These are phyloP conservation scores for Merops nubicus DNA, from an alignment of 2,113 vertebrate genomes.

Conservation along the genomic window DNA sequence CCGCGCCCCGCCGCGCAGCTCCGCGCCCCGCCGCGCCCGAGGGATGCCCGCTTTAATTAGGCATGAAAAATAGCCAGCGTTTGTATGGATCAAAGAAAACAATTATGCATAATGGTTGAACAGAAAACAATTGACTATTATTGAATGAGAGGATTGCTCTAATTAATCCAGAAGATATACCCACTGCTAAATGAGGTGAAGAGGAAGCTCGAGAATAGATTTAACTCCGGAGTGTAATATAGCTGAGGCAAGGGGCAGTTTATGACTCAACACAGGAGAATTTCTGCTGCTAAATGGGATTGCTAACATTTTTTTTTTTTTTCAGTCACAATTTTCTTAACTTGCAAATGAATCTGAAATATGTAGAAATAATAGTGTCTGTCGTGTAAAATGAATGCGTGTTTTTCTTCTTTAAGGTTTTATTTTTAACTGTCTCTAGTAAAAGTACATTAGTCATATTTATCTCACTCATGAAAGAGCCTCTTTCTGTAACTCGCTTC, in stretches of 20 bases:
- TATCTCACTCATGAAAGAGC: slow-evolving; percentile 41
- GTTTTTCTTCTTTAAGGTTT: slow-evolving; percentile 56
- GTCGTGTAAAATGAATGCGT: slow-evolving; percentile 21
- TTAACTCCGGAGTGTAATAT: slow-evolving; percentile 46
- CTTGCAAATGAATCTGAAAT: slow-evolving; percentile 59
- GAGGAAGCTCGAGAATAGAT: slow-evolving; percentile 36
- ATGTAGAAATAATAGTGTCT: slow-evolving; percentile 61
- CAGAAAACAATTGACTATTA: slow-evolving; percentile 68
- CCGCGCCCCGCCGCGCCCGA: neutral
- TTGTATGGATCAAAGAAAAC: slow-evolving; percentile 56
- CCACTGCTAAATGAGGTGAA: slow-evolving; percentile 75
- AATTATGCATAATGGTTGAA: slow-evolving; percentile 44
- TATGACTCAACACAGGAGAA: slow-evolving; percentile 58
- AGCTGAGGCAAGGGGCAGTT: slow-evolving; percentile 63
- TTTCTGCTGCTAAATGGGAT: slow-evolving; percentile 47
- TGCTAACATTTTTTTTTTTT: slow-evolving; percentile 16
- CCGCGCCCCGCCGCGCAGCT: neutral
- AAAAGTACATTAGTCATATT: slow-evolving; percentile 59
- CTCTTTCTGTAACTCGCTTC: neutral
- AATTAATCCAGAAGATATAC: slow-evolving; percentile 75
- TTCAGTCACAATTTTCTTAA: slow-evolving; percentile 46
- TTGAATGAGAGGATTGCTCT: slow-evolving; percentile 58
- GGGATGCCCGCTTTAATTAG: slow-evolving; percentile 41
- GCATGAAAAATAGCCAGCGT: slow-evolving; percentile 30
- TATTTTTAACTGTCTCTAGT: slow-evolving; percentile 64